Evolutionary conservation across 2,113 vertebrate genomes (phyloP), one percentile per base, ranked within the genome.

Genomic region (Gasterosteus nipponicus): DNA sequence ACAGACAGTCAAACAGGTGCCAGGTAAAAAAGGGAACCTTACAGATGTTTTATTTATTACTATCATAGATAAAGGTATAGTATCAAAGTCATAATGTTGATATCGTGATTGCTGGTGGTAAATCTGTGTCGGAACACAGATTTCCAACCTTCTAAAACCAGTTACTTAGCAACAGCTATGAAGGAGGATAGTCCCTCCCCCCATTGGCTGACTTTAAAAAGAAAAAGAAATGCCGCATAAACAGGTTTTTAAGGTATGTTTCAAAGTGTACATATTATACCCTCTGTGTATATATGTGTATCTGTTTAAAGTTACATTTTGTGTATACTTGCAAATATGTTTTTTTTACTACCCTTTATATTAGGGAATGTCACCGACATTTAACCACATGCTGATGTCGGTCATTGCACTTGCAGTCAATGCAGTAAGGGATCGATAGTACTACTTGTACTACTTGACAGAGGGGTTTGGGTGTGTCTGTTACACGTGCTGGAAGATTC

Each of bases 121-220:
- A 75, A 78, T 69, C 15, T 78, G 39, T 72, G 72, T 74, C 54
- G 1, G 35, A 56, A 56, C 38, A 31, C 63, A 51, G 47, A n/a
- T n/a, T 10, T 63, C 46, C 57, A n/a, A 54, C 35, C 49, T 62
- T 66, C 69, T 51, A 33, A 54, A 38, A 33, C 47, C 15, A 42
- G 70, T 80, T 77, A 63, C 76, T 41, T 59, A 72, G 82, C 77
- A 80, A 74, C 82, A 82, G 69, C 60, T 42, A 35, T 41, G 39
- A 75, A 72, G 58, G 41, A 14, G 39, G 41, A 39, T 42, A 1
- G 31, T 67, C 15, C 39, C 7, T 9, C 11, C 51, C 63, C 15
- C 6, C 4, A 47, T 44, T 22, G 35, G 41, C 64, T 33, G 41
- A 49, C 35, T 35, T 10, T 69, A 47, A 73, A 71, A 71, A n/a